Base-by-base conservation (phyloP, 1,140 invertebrate genomes). In the Caenorhabditis latens region DNA sequence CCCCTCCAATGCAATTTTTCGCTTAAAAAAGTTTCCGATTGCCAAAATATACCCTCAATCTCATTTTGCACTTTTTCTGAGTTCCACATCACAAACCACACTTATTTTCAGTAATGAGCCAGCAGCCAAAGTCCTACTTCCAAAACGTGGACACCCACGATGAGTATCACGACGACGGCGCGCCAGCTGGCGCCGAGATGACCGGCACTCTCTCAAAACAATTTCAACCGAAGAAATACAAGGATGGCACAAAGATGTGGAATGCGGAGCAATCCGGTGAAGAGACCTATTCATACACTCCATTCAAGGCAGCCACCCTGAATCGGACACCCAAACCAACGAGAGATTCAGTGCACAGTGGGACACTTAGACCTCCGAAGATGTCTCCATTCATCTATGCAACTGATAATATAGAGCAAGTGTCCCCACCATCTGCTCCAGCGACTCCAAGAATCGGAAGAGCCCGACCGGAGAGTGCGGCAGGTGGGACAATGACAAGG, bases 111-210 rank as follows among this genome's bases (percentile, higher is more conserved):
- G 71, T 79, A 79, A 79, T 79, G 71, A 79, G 71, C 71, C 71
- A 79, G 11, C 71, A 42, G 40, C 46, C 71, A 50, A 79, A 79
- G 42, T 53, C 46, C n/a, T 79, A 79, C 53, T 79, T 79, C 46
- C 71, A 79, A 79, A 79, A 79, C 46, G 71, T 79, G 43, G 71
- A 79, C 24, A 79, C 71, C 7, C 71, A 79, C 24, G 71, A 79
- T 50, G 71, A 79, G 42, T 79, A 79, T n/a, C 50, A 79, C n/a
- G 46, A 79, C 16, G 71, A 79, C 11, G 46, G 40, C 4, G n/a
- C 21, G 32, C 32, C 32, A 8, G 46, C 7, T 9, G 14, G 32
- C 11, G 46, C 71, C 13, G 71, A 79, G 24, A 79, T 79, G 71
- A 50, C 43, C 53, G 71, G 71, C 21, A 79, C 71, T 21, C 71